Evolutionary conservation across 2,888 invertebrate species (phyloP).

Genomic region (Mythimna loreyi): DNA sequence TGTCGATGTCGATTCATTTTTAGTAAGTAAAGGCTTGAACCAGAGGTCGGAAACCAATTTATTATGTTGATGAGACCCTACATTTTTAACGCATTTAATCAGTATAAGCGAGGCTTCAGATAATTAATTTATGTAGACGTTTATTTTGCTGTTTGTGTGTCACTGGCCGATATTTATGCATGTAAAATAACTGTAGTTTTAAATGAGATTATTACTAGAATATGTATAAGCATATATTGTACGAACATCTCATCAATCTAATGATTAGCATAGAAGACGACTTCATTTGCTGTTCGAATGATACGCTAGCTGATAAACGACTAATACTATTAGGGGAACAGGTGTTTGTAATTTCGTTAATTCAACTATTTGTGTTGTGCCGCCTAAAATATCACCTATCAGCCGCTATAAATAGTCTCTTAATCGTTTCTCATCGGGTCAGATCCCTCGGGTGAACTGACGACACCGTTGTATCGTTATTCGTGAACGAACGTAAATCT

Average conservation of each 20-base stretch:
- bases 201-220: conserved; percentile 49
- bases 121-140: conserved; percentile 51
- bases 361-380: conserved; percentile 44
- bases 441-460: conserved; percentile 42
- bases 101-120: conserved; percentile 35
- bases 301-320: conserved; percentile 32
- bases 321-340: conserved; percentile 49
- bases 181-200: conserved; percentile 51
- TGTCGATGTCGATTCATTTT: conserved; percentile 59
- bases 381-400: conserved; percentile 55
- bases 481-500: conserved; percentile 79
- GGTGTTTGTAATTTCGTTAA: conserved; percentile 57
- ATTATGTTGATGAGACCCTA: conserved; percentile 45
- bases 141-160: conserved; percentile 53
- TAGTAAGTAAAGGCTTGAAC: conserved; percentile 37
- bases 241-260: conserved; percentile 52
- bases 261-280: conserved; percentile 56
- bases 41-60: conserved; percentile 45
- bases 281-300: conserved; percentile 47
- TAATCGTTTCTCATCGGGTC: conserved; percentile 69
- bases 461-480: conserved; percentile 52
- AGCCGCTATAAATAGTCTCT: conserved; percentile 68
- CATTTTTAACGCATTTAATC: conserved; percentile 45
- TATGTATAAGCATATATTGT: conserved; percentile 32
- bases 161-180: conserved; percentile 48